phyloP scores from a whole-genome alignment of 2,797 vertebrate species.

The Arrhamphus sclerolepis region DNA sequence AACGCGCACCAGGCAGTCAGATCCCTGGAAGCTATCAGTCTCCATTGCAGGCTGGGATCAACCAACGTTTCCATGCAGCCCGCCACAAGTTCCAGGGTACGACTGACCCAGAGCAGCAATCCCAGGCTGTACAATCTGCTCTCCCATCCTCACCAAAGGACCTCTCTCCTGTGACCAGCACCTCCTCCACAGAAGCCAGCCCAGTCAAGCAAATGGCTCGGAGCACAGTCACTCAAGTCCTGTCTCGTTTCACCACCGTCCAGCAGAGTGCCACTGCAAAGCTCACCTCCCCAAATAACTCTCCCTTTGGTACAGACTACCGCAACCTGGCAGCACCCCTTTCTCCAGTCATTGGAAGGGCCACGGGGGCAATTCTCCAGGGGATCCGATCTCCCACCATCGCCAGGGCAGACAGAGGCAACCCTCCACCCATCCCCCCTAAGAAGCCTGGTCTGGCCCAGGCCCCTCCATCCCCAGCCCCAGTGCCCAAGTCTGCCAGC shows the following conservation, averaged over 20 bases:
- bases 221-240: constrained; percentile 93
- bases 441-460: constrained; percentile 94
- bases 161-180: constrained; percentile 31
- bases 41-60: constrained; percentile 94
- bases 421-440: constrained; percentile 94
- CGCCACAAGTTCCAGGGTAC: constrained; percentile 93
- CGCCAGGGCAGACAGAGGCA: constrained; percentile 89
- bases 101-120: constrained; percentile 85
- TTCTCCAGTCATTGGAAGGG: constrained; percentile 85
- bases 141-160: constrained; percentile 63
- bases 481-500: constrained; percentile 74
- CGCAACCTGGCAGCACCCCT: constrained; percentile 82
- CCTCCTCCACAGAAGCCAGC: constrained; percentile 80
- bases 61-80: constrained; percentile 95
- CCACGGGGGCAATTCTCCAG: constrained; percentile 78
- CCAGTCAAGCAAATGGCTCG: constrained; percentile 92
- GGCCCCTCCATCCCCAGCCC: constrained; percentile 83
- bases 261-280: constrained; percentile 80
- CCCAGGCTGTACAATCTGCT: constrained; percentile 75
- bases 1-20: constrained; percentile 75
- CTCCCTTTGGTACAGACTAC: constrained; percentile 84
- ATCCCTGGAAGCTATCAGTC: constrained; percentile 85
- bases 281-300: constrained; percentile 85
- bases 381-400: constrained; percentile 91
- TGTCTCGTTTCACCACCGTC: constrained; percentile 89